Evolutionary conservation across 2,888 invertebrate genomes (phyloP), one percentile per base, ranked within the genome.

Genomic region (Trissolcus japonicus): DNA sequence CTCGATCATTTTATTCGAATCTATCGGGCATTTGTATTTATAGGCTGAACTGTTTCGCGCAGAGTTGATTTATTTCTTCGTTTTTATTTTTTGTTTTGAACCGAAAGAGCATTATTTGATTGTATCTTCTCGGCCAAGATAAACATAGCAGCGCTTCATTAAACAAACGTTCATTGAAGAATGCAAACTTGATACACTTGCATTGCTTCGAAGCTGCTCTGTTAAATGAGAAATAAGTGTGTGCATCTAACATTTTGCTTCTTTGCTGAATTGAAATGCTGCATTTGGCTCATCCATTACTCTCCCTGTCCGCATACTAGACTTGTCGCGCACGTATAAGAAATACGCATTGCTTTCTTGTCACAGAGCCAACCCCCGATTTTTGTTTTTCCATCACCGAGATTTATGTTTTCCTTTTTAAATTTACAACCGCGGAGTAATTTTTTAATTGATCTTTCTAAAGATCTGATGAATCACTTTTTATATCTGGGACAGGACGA

Each of bases 261-360:
- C 73, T 74, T 74, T 65, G 67, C 72, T 78, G 78, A 76, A 75
- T 78, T 76, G 75, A 75, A 78, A 68, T 68, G 55, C 72, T 75
- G 68, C 76, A 73, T 76, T 79, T 76, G 76, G 76, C 76, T 65
- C 78, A 75, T 79, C 78, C 78, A 79, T 79, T 79, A 75, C 78
- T 78, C 78, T 79, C 75, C 72, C 75, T 76, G 78, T 79, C 78
- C 78, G 65, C 78, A 62, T 72, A 75, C 78, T 75, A 78, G 78
- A 78, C 74, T 72, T 72, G 78, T 75, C 78, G 69, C 65, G 48
- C 65, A 69, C 73, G 19, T 53, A 66, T 69, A 72, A 76, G 66
- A 76, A 71, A 66, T 72, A 59, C 51, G 76, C 71, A 77, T 65
- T 65, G 77, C 69, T 73, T 69, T 63, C 73, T 78, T 78, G 78